Base-by-base conservation (phyloP, 1,140 invertebrate genomes). In the Fopius arisanus region DNA sequence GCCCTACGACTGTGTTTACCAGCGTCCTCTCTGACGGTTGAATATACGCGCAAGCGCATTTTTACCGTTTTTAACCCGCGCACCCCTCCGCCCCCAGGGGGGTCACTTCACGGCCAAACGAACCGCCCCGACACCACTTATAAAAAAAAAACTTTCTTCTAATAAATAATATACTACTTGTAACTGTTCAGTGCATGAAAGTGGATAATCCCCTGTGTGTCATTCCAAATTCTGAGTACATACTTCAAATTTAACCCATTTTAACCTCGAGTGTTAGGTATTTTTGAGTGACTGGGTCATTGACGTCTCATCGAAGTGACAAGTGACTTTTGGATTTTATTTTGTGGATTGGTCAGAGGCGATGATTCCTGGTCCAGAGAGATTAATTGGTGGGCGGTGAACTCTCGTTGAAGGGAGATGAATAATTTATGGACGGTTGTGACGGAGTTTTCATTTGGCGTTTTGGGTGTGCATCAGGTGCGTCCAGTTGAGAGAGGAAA, bases 21-120 rank as follows among this genome's bases (percentile, higher is more conserved):
- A 72, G 70, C 70, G 70, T 72, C 70, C 70, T 72, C 70, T 72
- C 65, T 63, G 41, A 66, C 62, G 41, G 43, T 66, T 72, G 62
- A 66, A 41, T 37, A 51, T 29, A 43, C 62, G 70, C 70, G 65
- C 59, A 63, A 63, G 62, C 62, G 63, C 26, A 29, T 51, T n/a
- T 51, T 29, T 29, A n/a, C 37, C n/a, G 63, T 19, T 66, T 37
- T 66, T 7, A n/a, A 12, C 33, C 33, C 7, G 3, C 54, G 23
- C 21, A 9, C 19, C 54, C 54, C 54, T 59, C 19, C 54, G n/a
- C 19, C 43, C 14, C 54, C 21, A 1, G 9, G 1, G 54, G 10
- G 14, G 16, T 5, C 0, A 12, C 14, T 19, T 48, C 43, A 59
- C 19, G 19, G 54, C 21, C 23, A 16, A 51, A 16, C 54, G 54